Evolutionary conservation across 1,140 invertebrate genomes (phyloP), one percentile per base, ranked within the genome.

Genomic region (Wasmannia auropunctata): DNA sequence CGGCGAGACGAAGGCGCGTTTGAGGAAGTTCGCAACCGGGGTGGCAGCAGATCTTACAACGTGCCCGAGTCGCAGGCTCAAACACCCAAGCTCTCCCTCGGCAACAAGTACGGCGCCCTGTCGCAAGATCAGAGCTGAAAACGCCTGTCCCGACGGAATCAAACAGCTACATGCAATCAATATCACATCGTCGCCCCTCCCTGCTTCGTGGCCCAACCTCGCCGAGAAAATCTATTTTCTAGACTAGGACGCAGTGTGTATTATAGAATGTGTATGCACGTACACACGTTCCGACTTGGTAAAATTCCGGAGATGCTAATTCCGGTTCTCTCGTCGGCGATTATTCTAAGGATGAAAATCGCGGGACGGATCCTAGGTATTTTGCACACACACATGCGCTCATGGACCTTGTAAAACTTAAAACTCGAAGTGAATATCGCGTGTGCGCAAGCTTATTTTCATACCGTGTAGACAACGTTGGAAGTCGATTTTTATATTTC

Each of bases 1-100:
- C 95, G 93, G 92, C 94, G 95, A 85, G 96, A 95, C 69, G 96
- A 96, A 92, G 96, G 95, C 22, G 93, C 90, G 4, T 97, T 97
- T 87, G 96, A 96, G 87, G 95, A 96, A 88, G 96, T 96, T 34
- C 95, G 96, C 81, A 95, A 95, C 72, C 91, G 93, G 91, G 94
- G 95, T 0, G 88, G 94, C 14, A 93, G 87, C 49, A 92, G 94
- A 93, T 83, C 91, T n/a, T 94, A 94, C 49, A 91, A 87, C 11
- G 70, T 92, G 49, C 90, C 92, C 22, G 94, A 95, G 6, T 91
- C 92, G 63, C 94, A 95, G 77, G 80, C 89, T 14, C 94, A 95
- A 93, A 92, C 92, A 34, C 95, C 96, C 34, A 96, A 96, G 76
- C 92, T 96, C 7, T 95, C 95, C 16, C 92, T 96, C 89, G 96